Base-by-base conservation (phyloP, 2,113 vertebrate genomes). In the Oncorhynchus keta region DNA sequence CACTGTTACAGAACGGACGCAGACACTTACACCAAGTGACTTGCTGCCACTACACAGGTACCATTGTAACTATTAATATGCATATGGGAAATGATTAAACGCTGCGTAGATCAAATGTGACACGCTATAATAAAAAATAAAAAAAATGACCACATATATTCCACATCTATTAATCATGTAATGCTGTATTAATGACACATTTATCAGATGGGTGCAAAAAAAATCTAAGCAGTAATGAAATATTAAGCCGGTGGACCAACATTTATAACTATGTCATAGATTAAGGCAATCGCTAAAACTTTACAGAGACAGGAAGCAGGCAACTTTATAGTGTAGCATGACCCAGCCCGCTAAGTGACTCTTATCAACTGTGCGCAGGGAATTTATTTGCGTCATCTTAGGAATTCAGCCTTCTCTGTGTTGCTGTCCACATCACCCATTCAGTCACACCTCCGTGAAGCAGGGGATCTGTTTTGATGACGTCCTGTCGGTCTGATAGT, bases 151-250 rank as follows among this genome's bases (percentile, higher is more conserved):
- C 85, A 91, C 94, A 90, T 79, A 90, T 83, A 90, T 89, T 95
- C 95, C 93, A 90, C 92, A 94, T 93, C 92, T 93, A 96, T 98
- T 94, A 97, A 97, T 98, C 95, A 96, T 95, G 92, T 88, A 94
- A 91, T 91, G 89, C 91, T 93, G 93, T 94, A 89, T 88, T 91
- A 89, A 90, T 92, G 93, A 94, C 90, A 90, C 86, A 82, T 90
- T 91, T 88, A 93, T 92, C 91, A 92, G 86, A 88, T 78, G 77
- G 86, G 78, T 81, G 76, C 81, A 80, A 83, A 85, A 85, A 94
- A 94, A 92, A 45, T 45, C 90, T 82, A 87, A 85, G 83, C 70
- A 86, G 85, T 79, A 84, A 88, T 90, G 84, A 93, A 86, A 89
- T 85, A 90, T 83, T 76, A 84, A 88, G 79, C 88, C 65, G 78